Percentiles rank a stretch among this genome's conserved stretches.
Conservation (phyloP, 2,113 vertebrate genomes). For the Arothron firmamentum region DNA sequence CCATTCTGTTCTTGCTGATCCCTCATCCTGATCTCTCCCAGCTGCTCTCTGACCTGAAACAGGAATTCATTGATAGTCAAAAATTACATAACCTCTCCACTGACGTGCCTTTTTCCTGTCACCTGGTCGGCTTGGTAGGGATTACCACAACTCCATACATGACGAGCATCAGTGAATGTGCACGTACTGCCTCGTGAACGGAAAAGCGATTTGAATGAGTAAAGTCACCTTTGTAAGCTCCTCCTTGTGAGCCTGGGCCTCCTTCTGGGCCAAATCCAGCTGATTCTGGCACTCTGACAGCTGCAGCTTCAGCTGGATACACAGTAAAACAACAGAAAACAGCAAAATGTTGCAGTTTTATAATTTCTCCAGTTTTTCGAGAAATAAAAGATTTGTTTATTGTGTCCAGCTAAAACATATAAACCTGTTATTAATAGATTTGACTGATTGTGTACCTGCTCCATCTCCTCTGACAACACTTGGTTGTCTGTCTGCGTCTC, state of each 20-base stretch:
- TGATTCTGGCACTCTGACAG: slow-evolving; percentile 82
- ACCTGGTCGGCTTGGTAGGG: background rate
- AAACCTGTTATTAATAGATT: background rate
- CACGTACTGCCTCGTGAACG: background rate
- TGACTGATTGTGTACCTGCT: slow-evolving; percentile 66
- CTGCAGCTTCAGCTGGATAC: slow-evolving; percentile 80
- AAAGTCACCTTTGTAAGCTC: slow-evolving; percentile 83
- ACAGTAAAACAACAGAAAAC: background rate
- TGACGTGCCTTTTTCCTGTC: background rate
- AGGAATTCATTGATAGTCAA: slow-evolving; percentile 59
- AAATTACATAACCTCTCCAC: slow-evolving; percentile 16
- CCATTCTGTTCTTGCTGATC: slow-evolving; percentile 75
- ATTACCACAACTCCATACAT: slow-evolving; percentile 1
- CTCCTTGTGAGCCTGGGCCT: slow-evolving; percentile 82
- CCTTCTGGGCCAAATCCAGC: slow-evolving; percentile 79
- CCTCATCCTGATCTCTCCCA: slow-evolving; percentile 77
- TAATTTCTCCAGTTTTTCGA: background rate
- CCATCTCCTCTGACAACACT: slow-evolving; percentile 78
- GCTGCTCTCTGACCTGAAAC: slow-evolving; percentile 86
- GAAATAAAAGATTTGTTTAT: background rate
- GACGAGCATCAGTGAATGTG: background rate
- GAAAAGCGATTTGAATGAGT: background rate
- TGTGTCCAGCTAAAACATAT: no score
- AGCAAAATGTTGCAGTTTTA: no score
- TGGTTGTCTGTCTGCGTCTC: slow-evolving; percentile 84